Evolutionary conservation across 2,113 vertebrate genomes (phyloP), one percentile per base, ranked within the genome.

Genomic region (Nipponia nippon): DNA sequence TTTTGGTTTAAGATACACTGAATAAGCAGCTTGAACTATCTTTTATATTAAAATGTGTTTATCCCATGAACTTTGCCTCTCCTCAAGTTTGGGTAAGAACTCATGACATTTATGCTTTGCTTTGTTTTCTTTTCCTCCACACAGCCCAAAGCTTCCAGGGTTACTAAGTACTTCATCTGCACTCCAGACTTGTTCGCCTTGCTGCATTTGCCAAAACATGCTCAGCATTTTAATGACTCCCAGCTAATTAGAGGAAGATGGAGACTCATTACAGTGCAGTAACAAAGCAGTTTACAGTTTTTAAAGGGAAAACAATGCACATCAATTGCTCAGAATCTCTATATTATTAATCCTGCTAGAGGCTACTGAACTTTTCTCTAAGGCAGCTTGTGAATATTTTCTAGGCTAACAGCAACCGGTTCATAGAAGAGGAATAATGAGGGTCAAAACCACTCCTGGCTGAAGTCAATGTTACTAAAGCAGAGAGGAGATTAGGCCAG

Each of bases 141-240:
- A 62, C 36, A 84, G 38, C 26, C 89, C 80, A 85, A 61, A 93
- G 56, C 91, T 85, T 87, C 85, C 81, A 95, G 61, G 34, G 34
- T 95, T 93, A 73, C 87, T 66, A 90, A 91, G 70, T 47, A 75
- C 66, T 95, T 97, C 87, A 91, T 96, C 73, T 96, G 84, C 71
- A 93, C 40, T 62, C 94, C 78, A 95, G 81, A 66, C 77, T 89
- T 90, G 78, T 91, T 95, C 38, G 2, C 78, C 95, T 77, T 86
- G 84, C 71, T 97, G 84, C 70, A 71, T 94, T 91, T 95, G 91
- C 91, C 84, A 95, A 93, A 95, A 85, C 93, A 95, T 93, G 91
- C 80, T 96, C 59, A 73, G 95, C 91, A 71, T 95, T 94, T 89
- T 95, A 97, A 97, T 95, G 93, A 95, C 42, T 83, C 62, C 75